Evolutionary conservation across 1,140 invertebrate genomes (phyloP).

Genomic region (Liolophura sinensis): DNA sequence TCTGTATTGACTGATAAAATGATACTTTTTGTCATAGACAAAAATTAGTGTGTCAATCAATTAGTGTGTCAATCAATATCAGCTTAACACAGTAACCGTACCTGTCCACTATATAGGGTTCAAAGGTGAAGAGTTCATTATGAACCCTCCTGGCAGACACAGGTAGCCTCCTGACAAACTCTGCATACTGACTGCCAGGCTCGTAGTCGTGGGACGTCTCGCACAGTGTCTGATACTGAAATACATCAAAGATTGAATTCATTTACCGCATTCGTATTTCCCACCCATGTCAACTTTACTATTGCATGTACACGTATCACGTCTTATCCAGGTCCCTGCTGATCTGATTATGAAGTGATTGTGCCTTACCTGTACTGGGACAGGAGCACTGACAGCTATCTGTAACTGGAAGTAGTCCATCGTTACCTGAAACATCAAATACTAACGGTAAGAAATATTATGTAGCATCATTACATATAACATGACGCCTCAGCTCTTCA

Average conservation of each 20-base stretch:
- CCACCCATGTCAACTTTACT: too few relatives aligned
- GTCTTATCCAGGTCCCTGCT: too few relatives aligned
- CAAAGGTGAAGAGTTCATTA: conserved; percentile 59
- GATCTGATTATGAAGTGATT: not conserved
- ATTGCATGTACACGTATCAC: too few relatives aligned
- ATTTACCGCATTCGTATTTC: too few relatives aligned
- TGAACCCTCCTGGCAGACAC: conserved; percentile 25
- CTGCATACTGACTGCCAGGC: conserved; percentile 63
- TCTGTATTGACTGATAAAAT: too few relatives aligned
- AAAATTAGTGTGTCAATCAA: too few relatives aligned
- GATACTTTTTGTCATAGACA: too few relatives aligned
- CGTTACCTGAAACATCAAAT: conserved; percentile 52
- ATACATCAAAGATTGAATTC: conserved; percentile 9
- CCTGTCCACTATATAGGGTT: conserved; percentile 45
- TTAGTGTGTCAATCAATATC: too few relatives aligned
- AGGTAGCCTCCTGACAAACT: conserved; percentile 61
- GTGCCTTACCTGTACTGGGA: conserved; percentile 59
- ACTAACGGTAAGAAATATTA: not conserved
- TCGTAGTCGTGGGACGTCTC: conserved; percentile 63
- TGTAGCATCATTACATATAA: too few relatives aligned
- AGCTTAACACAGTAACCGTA: not conserved
- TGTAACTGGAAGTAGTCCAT: conserved; percentile 65
- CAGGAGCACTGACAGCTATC: conserved; percentile 60
- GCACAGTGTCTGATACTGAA: conserved; percentile 63
- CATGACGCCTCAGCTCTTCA: too few relatives aligned